Base-by-base conservation (phyloP, 2,113 vertebrate species). In the Stigmatopora nigra region DNA sequence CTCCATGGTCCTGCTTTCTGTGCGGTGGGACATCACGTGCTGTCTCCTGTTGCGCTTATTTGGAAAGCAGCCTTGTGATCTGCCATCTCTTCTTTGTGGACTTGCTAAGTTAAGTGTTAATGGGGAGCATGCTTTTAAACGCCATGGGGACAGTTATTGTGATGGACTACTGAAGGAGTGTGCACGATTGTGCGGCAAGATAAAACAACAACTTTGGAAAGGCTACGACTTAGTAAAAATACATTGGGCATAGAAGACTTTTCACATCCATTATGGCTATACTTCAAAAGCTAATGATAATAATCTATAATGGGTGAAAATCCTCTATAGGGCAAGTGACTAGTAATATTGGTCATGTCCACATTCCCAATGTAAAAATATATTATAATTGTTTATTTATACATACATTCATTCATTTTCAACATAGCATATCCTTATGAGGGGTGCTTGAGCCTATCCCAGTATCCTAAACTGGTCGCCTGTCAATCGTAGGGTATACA, bases 11-110 rank as follows among this genome's bases (percentile, higher is more conserved):
- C 77, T 75, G 69, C 74, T 73, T 69, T 81, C 73, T 82, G 73
- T 78, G 72, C 45, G 77, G 69, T 75, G 69, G 77, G 68, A 82
- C 78, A 80, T 89, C 77, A 83, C 75, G 69, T 82, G 81, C 82
- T 53, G 78, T 81, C 76, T 80, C 82, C 87, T 82, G 83, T 82
- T 81, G 79, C 67, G 78, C 80, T 81, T 72, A 80, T 88, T 87
- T 82, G 75, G 73, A 68, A 84, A 61, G 75, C 72, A 44, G 78
- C 80, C 83, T 77, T 84, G 69, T 82, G 79, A 84, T 82, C 80
- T 73, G 71, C 72, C 73, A 85, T 85, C 78, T 76, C 68, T 66
- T 79, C n/a, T 84, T 86, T 86, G 83, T 87, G 69, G 64, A 65
- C 73, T 57, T 64, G 71, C 70, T 67, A 76, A 73, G 72, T 81